Evolutionary conservation across 2,888 invertebrate species (phyloP).

Genomic region (Melangyna quadrimaculata): DNA sequence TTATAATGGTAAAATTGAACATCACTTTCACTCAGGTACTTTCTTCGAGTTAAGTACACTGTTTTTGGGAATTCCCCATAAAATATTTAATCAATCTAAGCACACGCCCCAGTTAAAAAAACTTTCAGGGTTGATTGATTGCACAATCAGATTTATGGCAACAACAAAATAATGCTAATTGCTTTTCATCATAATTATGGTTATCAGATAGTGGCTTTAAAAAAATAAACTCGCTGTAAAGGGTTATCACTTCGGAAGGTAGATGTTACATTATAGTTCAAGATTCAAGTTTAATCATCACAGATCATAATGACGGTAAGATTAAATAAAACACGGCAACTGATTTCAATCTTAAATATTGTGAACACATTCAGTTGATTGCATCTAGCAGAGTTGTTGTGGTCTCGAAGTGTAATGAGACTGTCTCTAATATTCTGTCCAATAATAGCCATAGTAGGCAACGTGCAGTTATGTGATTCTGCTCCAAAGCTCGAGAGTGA

Average conservation of each 20-base stretch:
- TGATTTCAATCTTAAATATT: background rate
- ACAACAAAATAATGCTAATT: too few relatives aligned
- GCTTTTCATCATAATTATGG: background rate
- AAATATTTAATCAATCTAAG: too few relatives aligned
- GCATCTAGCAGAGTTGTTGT: background rate
- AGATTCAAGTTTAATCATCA: background rate
- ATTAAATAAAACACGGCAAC: background rate
- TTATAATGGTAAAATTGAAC: too few relatives aligned
- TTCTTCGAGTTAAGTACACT: too few relatives aligned
- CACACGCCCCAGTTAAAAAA: too few relatives aligned
- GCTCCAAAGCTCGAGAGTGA: slow-evolving; percentile 56
- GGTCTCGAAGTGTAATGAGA: slow-evolving; percentile 5
- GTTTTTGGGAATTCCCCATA: too few relatives aligned
- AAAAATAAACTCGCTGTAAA: background rate
- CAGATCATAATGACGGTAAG: too few relatives aligned
- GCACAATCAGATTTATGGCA: too few relatives aligned
- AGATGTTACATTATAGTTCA: background rate
- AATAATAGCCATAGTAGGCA: background rate
- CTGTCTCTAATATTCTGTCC: background rate
- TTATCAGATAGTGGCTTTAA: background rate
- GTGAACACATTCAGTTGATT: background rate
- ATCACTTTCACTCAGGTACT: too few relatives aligned
- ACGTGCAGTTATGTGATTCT: background rate
- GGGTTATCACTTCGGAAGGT: background rate
- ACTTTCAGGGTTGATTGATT: too few relatives aligned